Conservation (phyloP, 2,113 vertebrate genomes). For the cat (Felis catus) region DNA sequence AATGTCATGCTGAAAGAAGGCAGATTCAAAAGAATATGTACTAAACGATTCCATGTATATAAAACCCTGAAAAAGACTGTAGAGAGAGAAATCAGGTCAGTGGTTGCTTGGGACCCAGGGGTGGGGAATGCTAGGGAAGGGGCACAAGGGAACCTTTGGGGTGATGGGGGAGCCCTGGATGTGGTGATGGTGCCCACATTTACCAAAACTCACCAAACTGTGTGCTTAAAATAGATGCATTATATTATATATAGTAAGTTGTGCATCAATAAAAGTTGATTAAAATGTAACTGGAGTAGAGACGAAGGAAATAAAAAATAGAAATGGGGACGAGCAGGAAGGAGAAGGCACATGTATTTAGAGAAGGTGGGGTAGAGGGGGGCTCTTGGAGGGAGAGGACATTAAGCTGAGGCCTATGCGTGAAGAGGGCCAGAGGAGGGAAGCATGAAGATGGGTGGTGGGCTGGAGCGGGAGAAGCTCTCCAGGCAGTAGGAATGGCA, state of each 20-base stretch:
- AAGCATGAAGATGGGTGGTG: not conserved
- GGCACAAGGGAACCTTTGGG: not conserved
- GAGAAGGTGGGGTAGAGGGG: not conserved
- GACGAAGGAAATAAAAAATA: not conserved
- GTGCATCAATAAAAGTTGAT: not conserved
- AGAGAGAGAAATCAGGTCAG: not conserved
- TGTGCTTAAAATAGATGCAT: not conserved
- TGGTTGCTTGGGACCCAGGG: not conserved
- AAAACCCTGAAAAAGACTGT: not conserved
- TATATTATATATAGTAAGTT: not conserved
- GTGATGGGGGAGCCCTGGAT: not conserved
- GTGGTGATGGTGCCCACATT: not conserved
- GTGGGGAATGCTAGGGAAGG: not conserved
- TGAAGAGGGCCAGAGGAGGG: not conserved
- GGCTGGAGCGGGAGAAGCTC: not conserved
- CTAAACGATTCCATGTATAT: not conserved
- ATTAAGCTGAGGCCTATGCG: not conserved
- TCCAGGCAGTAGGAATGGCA: not conserved
- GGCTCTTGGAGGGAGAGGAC: not conserved
- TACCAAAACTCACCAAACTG: not conserved
- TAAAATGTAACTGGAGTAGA: not conserved
- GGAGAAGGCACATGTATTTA: not conserved
- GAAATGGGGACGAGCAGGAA: not conserved
- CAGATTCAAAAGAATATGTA: not conserved
- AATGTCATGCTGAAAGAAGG: not conserved